These are phyloP conservation scores for Synanthedon tipuliformis DNA, from an alignment of 2,888 invertebrate species.

Conservation along the genomic window DNA sequence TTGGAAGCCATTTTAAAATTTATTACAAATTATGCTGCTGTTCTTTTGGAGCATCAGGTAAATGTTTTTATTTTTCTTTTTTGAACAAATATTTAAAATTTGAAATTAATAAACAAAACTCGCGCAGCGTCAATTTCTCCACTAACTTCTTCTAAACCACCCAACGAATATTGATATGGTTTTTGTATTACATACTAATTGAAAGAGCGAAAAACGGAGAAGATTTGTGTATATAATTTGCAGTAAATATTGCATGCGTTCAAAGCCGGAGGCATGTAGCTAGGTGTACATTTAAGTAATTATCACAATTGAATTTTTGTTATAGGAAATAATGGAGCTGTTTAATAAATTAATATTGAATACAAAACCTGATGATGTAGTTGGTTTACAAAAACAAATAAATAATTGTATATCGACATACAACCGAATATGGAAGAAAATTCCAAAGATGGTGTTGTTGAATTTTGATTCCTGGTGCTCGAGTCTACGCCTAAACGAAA, in stretches of 20 bases:
- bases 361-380: background rate
- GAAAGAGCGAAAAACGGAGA: no score
- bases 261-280: no score
- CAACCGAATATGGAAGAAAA: background rate
- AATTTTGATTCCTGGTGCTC: slow-evolving; percentile 14
- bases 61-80: background rate
- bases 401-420: background rate
- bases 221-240: no score
- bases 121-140: no score
- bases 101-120: no score
- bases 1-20: slow-evolving; percentile 21
- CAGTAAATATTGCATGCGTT: no score
- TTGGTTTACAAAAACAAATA: background rate
- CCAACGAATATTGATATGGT: no score
- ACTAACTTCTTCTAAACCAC: no score
- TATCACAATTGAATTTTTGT: background rate
- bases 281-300: no score
- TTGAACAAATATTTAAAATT: no score
- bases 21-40: slow-evolving; percentile 18
- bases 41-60: slow-evolving; percentile 26
- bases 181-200: no score
- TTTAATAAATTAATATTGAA: background rate
- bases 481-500: slow-evolving; percentile 12
- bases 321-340: background rate
- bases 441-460: slow-evolving; percentile 2